These are phyloP conservation scores for Ypsolopha scabrella DNA, from an alignment of 2,888 invertebrate species.

Conservation along the genomic window DNA sequence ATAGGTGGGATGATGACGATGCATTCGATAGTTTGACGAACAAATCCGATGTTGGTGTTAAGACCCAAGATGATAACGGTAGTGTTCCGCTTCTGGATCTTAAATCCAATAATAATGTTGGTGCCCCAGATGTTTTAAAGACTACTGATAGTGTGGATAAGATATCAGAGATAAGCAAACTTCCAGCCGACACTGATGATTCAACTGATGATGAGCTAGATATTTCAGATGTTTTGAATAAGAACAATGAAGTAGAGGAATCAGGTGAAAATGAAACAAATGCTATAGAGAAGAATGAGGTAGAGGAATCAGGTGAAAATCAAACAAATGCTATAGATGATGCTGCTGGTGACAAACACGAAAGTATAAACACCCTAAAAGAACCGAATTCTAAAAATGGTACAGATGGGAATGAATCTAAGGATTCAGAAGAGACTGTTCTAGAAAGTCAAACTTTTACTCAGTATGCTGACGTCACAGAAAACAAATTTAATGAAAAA, in stretches of 20 bases:
- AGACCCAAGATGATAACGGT: slow-evolving; percentile 8
- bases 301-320: background rate
- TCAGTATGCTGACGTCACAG: too few species aligned
- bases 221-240: background rate
- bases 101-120: too few species aligned
- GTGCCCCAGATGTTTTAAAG: background rate
- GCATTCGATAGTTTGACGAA: too few species aligned
- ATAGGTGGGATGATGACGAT: slow-evolving; percentile 10
- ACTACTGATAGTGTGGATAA: background rate
- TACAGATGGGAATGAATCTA: background rate
- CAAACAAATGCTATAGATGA: background rate
- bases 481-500: too few species aligned
- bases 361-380: background rate
- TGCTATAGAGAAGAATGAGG: too few species aligned
- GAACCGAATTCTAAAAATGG: background rate
- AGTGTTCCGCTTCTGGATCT: too few species aligned
- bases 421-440: background rate
- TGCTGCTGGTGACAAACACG: background rate
- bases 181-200: background rate
- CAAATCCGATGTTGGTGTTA: slow-evolving; percentile 1
- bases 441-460: too few species aligned
- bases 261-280: too few species aligned
- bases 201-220: background rate
- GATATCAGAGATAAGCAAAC: background rate
- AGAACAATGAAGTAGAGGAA: too few species aligned